Base-by-base conservation (phyloP, 2,113 vertebrate species). In the Delphinus delphis region DNA sequence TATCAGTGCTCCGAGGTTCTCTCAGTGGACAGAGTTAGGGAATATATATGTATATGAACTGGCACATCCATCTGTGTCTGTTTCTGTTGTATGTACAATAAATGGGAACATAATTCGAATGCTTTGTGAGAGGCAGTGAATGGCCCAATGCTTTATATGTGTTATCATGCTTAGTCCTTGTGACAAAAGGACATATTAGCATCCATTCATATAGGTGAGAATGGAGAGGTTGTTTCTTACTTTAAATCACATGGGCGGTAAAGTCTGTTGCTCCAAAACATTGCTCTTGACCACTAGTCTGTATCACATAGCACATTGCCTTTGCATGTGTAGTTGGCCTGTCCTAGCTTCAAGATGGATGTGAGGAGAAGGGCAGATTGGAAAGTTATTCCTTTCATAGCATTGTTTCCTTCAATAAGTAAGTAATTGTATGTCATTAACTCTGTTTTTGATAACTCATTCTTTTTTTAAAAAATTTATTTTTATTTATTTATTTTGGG, bases 371-470 rank as follows among this genome's bases (percentile, higher is more conserved):
- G 25, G 47, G 47, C 53, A 28, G 47, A n/a, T 15, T 62, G 26
- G 47, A 63, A 44, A 38, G 5, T 10, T 84, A 21, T 8, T 80
- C 31, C 9, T 93, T 86, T 68, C 15, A 12, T 50, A 68, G 20
- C 4, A 36, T 21, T 88, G 13, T 77, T 50, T 92, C 62, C 67
- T 87, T 91, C 20, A 93, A 4, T 80, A n/a, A 41, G 17, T 74
- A 44, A 50, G 44, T 82, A 26, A 28, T 81, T 41, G 21, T 36
- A 23, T 79, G 8, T 28, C n/a, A 41, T 74, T 85, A 65, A 60
- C 68, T 93, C 25, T 74, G 58, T n/a, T 96, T 90, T 58, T 80
- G 38, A 38, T 91, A 47, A 31, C 41, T 84, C 92, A 58, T 33
- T 71, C 14, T 67, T 88, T 36, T 53, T 53, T 53, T 53, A 14